phyloP scores from a whole-genome alignment of 2,888 invertebrate genomes.

The Scaptomyza caliginosa region DNA sequence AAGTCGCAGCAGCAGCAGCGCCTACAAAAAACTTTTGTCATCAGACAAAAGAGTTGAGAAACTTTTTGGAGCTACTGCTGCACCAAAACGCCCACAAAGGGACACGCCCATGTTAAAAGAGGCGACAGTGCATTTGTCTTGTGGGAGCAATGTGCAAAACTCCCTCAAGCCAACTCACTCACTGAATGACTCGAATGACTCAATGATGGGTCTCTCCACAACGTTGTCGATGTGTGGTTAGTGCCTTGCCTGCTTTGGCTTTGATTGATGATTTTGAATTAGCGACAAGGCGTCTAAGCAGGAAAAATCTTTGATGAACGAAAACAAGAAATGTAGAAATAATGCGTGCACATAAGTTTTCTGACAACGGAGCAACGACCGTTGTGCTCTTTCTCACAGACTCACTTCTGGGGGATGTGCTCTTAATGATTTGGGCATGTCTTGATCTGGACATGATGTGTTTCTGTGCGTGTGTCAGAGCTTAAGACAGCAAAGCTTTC shows the following conservation, averaged over 20 bases:
- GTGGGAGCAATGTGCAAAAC: constrained; percentile 29
- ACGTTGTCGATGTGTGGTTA: constrained; percentile 22
- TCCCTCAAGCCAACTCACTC: constrained; percentile 38
- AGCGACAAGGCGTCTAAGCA: constrained; percentile 66
- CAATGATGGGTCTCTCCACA: constrained; percentile 11
- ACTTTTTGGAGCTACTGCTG: constrained; percentile 27
- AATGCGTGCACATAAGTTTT: constrained; percentile 64
- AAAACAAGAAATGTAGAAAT: constrained; percentile 32
- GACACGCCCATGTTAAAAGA: constrained; percentile 27
- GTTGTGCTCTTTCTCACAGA: background rate
- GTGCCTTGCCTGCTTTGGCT: constrained; percentile 41
- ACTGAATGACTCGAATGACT: constrained; percentile 59
- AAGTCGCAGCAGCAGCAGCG: constrained; percentile 64
- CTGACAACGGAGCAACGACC: constrained; percentile 56
- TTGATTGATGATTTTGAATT: constrained; percentile 77
- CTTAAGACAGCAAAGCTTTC: constrained; percentile 24
- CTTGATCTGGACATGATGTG: constrained; percentile 60
- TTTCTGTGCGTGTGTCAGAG: constrained; percentile 2
- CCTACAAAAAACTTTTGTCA: constrained; percentile 78
- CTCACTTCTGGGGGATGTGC: constrained; percentile 4
- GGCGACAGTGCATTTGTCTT: constrained; percentile 59
- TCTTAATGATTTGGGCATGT: constrained; percentile 66
- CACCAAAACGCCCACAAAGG: constrained; percentile 20
- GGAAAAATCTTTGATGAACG: constrained; percentile 55
- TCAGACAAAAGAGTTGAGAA: constrained; percentile 76